Evolutionary conservation across 2,113 vertebrate genomes (phyloP).

Genomic region (Sceloporus tristichus): DNA sequence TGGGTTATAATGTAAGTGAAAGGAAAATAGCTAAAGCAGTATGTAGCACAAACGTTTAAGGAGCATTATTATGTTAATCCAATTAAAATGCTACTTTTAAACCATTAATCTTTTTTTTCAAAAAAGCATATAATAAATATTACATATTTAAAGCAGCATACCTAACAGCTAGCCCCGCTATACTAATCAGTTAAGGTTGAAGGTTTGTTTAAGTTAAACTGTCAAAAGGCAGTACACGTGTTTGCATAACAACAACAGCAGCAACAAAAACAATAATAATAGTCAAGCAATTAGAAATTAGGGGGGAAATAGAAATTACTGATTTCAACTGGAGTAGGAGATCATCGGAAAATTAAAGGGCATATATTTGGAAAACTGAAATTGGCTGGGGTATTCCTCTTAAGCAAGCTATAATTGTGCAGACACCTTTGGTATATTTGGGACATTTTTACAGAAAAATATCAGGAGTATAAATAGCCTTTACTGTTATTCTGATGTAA

Average conservation of each 20-base stretch:
- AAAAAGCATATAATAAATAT: too few relatives aligned
- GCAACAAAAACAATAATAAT: background rate
- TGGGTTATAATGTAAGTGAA: too few relatives aligned
- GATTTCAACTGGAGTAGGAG: background rate
- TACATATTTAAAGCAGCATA: too few relatives aligned
- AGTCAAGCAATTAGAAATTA: background rate
- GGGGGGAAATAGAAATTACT: background rate
- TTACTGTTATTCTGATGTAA: background rate
- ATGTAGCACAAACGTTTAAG: too few relatives aligned
- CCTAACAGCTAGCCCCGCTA: too few relatives aligned
- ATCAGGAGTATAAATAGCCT: background rate
- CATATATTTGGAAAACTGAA: background rate
- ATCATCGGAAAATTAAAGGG: background rate
- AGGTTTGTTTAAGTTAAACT: background rate
- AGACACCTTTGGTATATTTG: background rate
- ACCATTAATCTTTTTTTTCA: too few relatives aligned
- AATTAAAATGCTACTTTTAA: too few relatives aligned
- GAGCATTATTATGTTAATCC: too few relatives aligned
- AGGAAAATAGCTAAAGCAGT: too few relatives aligned
- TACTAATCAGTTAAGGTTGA: too few relatives aligned
- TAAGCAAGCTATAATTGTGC: background rate
- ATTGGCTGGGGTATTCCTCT: background rate
- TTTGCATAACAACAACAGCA: background rate
- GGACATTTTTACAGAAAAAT: background rate
- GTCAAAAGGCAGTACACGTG: background rate